phyloP scores from a whole-genome alignment of 2,113 vertebrate species.

The Pangasianodon hypophthalmus region DNA sequence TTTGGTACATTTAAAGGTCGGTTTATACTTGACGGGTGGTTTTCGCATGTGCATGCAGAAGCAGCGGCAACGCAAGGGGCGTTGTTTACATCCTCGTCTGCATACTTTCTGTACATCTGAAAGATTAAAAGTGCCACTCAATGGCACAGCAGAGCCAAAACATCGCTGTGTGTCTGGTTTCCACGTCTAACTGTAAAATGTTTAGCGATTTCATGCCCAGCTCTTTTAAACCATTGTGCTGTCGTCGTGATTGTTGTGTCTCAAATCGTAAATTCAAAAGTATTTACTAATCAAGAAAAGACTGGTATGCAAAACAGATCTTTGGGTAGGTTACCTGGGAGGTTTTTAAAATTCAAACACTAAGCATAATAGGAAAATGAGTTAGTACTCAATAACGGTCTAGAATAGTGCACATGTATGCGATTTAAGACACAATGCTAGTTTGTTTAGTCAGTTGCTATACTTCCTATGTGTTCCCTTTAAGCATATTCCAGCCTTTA shows the following conservation, averaged over 20 bases:
- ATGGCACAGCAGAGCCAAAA: not conserved
- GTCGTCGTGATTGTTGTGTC: not conserved
- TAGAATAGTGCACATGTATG: not conserved
- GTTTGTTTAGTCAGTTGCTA: not conserved
- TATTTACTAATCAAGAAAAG: not conserved
- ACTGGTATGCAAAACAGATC: not conserved
- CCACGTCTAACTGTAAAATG: not conserved
- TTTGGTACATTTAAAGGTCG: not conserved
- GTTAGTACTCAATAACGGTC: not conserved
- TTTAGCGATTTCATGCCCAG: not conserved
- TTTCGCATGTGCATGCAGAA: not conserved
- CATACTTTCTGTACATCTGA: not conserved
- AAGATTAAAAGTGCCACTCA: not conserved
- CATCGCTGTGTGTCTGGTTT: not conserved
- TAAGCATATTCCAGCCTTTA: not conserved
- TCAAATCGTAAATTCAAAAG: not conserved
- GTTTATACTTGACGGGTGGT: not conserved
- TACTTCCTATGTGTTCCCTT: not conserved
- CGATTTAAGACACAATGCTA: not conserved
- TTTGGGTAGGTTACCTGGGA: not conserved
- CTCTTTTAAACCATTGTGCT: not conserved
- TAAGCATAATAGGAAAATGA: not conserved
- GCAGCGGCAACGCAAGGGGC: no score
- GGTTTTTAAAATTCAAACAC: not conserved
- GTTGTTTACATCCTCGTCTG: no score